Conservation (phyloP, 2,797 vertebrate genomes). For the Pagetopsis macropterus region DNA sequence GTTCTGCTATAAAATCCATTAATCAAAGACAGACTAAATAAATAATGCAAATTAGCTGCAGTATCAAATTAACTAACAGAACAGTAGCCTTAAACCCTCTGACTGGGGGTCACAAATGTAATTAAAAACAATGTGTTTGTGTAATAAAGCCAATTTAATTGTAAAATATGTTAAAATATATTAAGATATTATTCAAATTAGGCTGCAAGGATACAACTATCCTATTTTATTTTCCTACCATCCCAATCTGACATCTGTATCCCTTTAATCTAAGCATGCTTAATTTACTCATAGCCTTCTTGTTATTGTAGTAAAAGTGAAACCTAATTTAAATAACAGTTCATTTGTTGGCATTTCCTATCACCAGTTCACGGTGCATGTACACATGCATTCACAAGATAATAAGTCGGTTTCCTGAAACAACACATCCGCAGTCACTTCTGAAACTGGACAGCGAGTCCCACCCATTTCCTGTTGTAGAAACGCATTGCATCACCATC, state of each 20-base stretch:
- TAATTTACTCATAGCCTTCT: too few relatives aligned
- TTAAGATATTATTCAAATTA: background rate
- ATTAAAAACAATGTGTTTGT: background rate
- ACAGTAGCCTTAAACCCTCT: too few relatives aligned
- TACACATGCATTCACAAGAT: background rate
- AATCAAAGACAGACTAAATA: background rate
- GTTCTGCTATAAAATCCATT: background rate
- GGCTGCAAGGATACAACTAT: background rate
- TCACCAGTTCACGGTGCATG: background rate
- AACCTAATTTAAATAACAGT: background rate
- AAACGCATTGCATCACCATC: background rate
- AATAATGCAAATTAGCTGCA: background rate
- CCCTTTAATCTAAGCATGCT: background rate
- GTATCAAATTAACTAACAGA: background rate
- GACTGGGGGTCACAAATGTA: background rate
- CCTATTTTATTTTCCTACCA: background rate
- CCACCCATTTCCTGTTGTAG: conserved; percentile 71
- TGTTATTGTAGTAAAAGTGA: background rate
- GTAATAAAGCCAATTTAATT: background rate
- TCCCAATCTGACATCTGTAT: background rate
- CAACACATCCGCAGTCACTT: conserved; percentile 19
- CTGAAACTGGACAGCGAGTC: conserved; percentile 33
- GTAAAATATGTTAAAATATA: background rate
- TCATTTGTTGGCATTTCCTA: background rate
- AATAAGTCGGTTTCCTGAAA: conserved; percentile 12